Conservation (phyloP, 2,113 vertebrate species). For the Origma solitaria region DNA sequence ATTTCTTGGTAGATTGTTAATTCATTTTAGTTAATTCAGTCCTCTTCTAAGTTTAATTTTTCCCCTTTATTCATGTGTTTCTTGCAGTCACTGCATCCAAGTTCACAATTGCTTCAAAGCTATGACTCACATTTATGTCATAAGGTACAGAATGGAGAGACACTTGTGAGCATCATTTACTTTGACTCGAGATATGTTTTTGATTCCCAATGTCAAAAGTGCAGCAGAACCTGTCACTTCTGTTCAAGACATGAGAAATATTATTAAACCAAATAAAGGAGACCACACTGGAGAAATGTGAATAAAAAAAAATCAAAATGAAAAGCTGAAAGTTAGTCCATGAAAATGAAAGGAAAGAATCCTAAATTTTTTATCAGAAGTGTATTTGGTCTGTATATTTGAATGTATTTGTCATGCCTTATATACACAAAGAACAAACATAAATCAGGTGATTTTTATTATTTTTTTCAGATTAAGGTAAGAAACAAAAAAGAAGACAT, state of each 20-base stretch:
- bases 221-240: neutral
- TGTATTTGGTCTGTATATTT: conserved; percentile 32
- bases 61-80: neutral
- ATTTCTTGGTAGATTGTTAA: neutral
- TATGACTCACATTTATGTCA: neutral
- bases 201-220: neutral
- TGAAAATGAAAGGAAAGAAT: conserved; percentile 32
- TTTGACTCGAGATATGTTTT: neutral
- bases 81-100: neutral
- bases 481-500: conserved; percentile 7
- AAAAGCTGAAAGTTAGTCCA: neutral
- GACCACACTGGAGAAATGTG: neutral
- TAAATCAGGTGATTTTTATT: conserved; percentile 22
- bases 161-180: neutral
- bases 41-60: neutral
- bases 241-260: neutral
- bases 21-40: neutral
- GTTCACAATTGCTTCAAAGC: neutral
- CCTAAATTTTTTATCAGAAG: conserved; percentile 45
- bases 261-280: neutral
- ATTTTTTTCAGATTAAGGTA: conserved; percentile 14
- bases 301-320: neutral
- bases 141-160: neutral
- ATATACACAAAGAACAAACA: neutral
- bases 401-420: conserved; percentile 13